Base-by-base conservation (phyloP, 2,888 invertebrate species). In the Ctenicera cuprea region DNA sequence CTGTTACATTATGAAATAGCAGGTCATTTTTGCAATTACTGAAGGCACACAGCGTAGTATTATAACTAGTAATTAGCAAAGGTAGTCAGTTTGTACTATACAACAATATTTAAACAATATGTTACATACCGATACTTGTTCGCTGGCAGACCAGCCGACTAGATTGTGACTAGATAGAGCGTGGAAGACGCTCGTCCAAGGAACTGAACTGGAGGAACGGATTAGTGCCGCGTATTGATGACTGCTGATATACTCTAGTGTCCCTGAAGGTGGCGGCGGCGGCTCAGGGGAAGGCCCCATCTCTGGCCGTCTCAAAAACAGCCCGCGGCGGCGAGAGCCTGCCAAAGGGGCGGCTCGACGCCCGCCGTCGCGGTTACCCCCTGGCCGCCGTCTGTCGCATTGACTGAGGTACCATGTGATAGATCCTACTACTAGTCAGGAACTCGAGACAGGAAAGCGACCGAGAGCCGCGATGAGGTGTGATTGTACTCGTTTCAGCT, bases 41-140 rank as follows among this genome's bases (percentile, higher is more conserved):
- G 92, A 91, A 93, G 93, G 93, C 93, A 93, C 93, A 92, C 93
- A 93, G 93, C 93, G 86, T 87, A 86, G 84, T 85, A 83, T 87
- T 87, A 86, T 85, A 86, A 87, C 86, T 87, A 87, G 87, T 87
- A 87, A 87, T 87, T 87, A 87, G 87, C 87, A 87, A 87, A 85
- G 85, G 86, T 86, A 85, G 84, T 86, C 84, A 83, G 84, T 86
- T 86, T 87, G 87, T 87, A 87, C 87, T 87, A 87, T 87, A 86
- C 83, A 86, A 86, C 83, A 85, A 84, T 70, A 57, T 84, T 82
- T 79, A 85, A 85, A 84, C 79, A 82, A 84, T 85, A 84, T 84
- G 84, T 84, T 79, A 77, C 78, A 77, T 79, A 79, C 77, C 78
- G 76, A 78, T 72, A 72, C 66, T 68, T 59, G 50, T 72, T 72